These are phyloP conservation scores for Potorous gilbertii DNA, from an alignment of 2,797 vertebrate genomes.

Conservation along the genomic window DNA sequence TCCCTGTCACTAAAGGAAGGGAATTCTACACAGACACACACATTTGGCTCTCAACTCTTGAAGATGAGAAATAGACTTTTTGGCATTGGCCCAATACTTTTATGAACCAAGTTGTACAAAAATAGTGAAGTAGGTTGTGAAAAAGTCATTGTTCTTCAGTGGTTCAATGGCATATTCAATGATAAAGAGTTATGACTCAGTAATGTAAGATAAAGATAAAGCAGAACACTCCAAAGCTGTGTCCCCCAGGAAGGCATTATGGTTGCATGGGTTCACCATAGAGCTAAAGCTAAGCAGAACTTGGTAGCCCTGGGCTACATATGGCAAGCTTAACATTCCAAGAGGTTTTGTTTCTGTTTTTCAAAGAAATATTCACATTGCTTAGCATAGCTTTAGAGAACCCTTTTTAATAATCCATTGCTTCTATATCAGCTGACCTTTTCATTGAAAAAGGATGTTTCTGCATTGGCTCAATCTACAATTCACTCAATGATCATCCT, in stretches of 20 bases:
- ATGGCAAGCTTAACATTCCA: conserved; percentile 60
- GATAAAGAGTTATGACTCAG: neutral
- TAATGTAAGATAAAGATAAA: neutral
- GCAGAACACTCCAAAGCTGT: neutral
- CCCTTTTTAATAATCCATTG: neutral
- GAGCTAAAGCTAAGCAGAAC: conserved; percentile 32
- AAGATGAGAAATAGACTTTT: conserved; percentile 60
- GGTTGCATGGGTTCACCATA: conserved; percentile 19
- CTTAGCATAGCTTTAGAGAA: conserved; percentile 54
- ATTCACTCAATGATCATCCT: neutral
- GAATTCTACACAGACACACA: conserved; percentile 15
- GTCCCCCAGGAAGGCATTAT: neutral
- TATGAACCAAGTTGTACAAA: neutral
- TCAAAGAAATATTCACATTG: conserved; percentile 26
- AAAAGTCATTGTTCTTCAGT: neutral
- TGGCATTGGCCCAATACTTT: neutral
- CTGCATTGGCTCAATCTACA: neutral
- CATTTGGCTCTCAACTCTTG: conserved; percentile 48
- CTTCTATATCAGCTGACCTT: neutral
- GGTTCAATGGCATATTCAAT: neutral
- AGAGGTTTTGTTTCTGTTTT: conserved; percentile 1
- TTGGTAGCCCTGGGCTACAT: conserved; percentile 66
- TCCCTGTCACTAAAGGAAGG: neutral
- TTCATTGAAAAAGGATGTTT: neutral
- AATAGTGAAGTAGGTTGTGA: neutral